Percentiles rank a stretch among this genome's conserved stretches.
These are phyloP conservation scores for Hestina assimilis DNA, from an alignment of 1,140 invertebrate genomes.

Conservation along the genomic window DNA sequence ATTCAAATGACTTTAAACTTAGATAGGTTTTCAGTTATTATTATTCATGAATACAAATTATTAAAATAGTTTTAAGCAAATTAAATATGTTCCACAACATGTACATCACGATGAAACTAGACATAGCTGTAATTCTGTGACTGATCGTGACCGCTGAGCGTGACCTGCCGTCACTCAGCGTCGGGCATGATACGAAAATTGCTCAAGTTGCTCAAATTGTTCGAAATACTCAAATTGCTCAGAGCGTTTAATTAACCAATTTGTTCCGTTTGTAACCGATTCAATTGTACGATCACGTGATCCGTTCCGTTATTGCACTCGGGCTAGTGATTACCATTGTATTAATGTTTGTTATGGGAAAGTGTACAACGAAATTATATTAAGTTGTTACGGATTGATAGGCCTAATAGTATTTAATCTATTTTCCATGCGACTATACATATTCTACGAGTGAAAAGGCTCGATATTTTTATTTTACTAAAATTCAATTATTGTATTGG, in stretches of 20 bases:
- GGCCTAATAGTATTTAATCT: too few relatives aligned
- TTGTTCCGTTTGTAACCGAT: constrained; percentile 43
- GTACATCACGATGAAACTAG: not conserved
- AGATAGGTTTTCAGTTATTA: too few relatives aligned
- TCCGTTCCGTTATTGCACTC: constrained; percentile 4
- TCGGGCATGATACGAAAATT: constrained; percentile 52
- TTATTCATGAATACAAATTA: too few relatives aligned
- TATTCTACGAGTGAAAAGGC: too few relatives aligned
- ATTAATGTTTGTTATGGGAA: not conserved
- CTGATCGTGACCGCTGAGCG: constrained; percentile 34
- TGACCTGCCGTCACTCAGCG: constrained; percentile 44
- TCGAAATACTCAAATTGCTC: constrained; percentile 45
- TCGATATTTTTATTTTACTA: too few relatives aligned
- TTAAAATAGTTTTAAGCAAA: too few relatives aligned
- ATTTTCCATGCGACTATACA: too few relatives aligned
- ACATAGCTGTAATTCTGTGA: constrained; percentile 6
- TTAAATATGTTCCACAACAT: too few relatives aligned
- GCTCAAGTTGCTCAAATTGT: constrained; percentile 37
- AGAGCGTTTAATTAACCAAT: constrained; percentile 54
- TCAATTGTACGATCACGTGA: constrained; percentile 41
- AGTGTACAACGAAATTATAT: too few relatives aligned
- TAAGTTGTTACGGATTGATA: too few relatives aligned
- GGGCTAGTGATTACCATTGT: constrained; percentile 13
- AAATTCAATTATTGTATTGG: too few relatives aligned
- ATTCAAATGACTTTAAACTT: too few relatives aligned